phyloP scores from a whole-genome alignment of 1,140 invertebrate species.

The Triops cancriformis region DNA sequence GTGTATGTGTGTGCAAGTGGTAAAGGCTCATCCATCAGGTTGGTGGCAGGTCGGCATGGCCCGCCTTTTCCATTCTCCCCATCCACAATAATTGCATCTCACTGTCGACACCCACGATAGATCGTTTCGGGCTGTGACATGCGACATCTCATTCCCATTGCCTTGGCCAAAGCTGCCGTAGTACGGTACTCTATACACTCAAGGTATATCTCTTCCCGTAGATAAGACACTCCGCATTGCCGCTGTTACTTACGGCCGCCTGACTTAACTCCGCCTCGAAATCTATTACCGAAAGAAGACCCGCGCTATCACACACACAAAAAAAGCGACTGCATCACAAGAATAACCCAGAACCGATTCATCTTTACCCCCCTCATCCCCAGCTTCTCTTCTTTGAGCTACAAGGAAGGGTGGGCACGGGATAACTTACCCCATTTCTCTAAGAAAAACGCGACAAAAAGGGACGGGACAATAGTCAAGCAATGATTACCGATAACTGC shows the following conservation, averaged over 20 bases:
- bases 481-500: too few species aligned
- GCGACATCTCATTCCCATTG: slow-evolving; percentile 8
- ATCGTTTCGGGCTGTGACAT: slow-evolving; percentile 9
- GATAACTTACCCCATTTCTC: too few species aligned
- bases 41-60: slow-evolving; percentile 6
- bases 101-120: slow-evolving; percentile 23
- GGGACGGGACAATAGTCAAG: too few species aligned
- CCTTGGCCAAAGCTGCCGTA: neutral
- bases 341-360: too few species aligned
- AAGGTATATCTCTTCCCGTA: neutral
- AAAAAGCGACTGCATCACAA: too few species aligned
- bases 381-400: too few species aligned
- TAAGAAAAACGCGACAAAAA: too few species aligned
- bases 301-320: too few species aligned
- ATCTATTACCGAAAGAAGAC: neutral
- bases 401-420: too few species aligned
- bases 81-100: slow-evolving; percentile 28
- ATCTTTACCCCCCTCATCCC: too few species aligned
- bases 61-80: slow-evolving; percentile 12
- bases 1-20: neutral
- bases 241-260: neutral
- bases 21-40: neutral
- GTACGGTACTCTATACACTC: neutral
- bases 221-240: neutral
- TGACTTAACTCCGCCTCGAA: neutral